Percentiles rank a stretch among this genome's conserved stretches.
Conservation (phyloP, 2,797 vertebrate species). For the Chelon auratus region DNA sequence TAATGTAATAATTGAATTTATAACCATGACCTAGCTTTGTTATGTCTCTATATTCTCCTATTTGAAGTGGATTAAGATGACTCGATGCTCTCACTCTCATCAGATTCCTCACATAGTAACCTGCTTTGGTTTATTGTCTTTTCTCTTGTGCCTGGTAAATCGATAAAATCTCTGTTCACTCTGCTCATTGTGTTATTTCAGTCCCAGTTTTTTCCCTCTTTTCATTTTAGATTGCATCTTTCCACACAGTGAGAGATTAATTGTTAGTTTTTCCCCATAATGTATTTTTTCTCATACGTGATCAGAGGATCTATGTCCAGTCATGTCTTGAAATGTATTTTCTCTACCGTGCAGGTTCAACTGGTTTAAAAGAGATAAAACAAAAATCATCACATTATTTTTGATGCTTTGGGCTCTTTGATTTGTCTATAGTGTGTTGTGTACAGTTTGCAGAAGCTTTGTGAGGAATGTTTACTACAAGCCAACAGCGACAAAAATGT, state of each 20-base stretch:
- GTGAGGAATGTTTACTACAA: too few species aligned
- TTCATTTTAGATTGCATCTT: background rate
- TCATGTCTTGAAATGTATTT: background rate
- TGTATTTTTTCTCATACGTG: background rate
- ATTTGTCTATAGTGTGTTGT: too few species aligned
- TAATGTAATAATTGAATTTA: conserved; percentile 58
- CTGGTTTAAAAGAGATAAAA: too few species aligned
- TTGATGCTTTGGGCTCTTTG: too few species aligned
- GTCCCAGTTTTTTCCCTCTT: background rate
- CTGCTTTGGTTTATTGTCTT: conserved; percentile 8
- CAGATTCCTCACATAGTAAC: background rate
- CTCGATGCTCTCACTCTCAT: background rate
- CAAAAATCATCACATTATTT: too few species aligned
- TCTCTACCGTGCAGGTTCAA: too few species aligned
- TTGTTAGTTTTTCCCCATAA: background rate
- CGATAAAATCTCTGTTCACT: background rate
- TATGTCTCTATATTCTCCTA: conserved; percentile 34
- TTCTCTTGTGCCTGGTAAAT: background rate
- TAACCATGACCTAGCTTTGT: conserved; percentile 66
- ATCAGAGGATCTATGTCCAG: background rate
- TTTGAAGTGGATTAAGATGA: conserved; percentile 23
- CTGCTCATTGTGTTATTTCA: background rate
- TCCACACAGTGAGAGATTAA: background rate
- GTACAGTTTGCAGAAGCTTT: too few species aligned
- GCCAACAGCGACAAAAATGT: too few species aligned